Evolutionary conservation across 2,888 invertebrate genomes (phyloP).

Genomic region (Sturmia bella): DNA sequence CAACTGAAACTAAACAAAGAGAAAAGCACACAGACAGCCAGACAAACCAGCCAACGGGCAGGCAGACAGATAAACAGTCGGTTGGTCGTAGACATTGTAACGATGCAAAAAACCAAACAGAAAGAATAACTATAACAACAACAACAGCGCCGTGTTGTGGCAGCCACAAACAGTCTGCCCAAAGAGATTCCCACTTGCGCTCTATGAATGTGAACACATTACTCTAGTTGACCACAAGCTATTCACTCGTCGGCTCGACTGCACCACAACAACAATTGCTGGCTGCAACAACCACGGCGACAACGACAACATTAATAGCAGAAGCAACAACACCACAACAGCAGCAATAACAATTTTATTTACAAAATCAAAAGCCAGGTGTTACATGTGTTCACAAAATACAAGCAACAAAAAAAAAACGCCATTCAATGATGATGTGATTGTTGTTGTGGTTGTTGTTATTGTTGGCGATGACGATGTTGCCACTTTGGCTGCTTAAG

Average conservation of each 20-base stretch:
- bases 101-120: neutral
- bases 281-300: conserved; percentile 9
- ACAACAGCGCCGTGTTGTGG: conserved; percentile 8
- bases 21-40: conserved; percentile 29
- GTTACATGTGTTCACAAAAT: conserved; percentile 61
- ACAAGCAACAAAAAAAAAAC: neutral
- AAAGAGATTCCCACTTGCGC: conserved; percentile 52
- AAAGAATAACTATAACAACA: neutral
- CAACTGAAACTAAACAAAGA: conserved; percentile 18
- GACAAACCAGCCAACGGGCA: conserved; percentile 9
- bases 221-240: conserved; percentile 64
- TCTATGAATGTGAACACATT: conserved; percentile 59
- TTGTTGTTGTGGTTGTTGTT: conserved; percentile 39
- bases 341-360: conserved; percentile 51
- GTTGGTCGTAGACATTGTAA: conserved; percentile 7
- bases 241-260: conserved; percentile 13
- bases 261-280: conserved; percentile 21
- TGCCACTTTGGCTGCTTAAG: conserved; percentile 67
- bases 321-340: conserved; percentile 17
- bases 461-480: conserved; percentile 45
- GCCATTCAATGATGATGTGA: conserved; percentile 46
- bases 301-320: conserved; percentile 1
- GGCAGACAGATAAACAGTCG: conserved; percentile 16
- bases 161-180: conserved; percentile 48
- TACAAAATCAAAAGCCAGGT: conserved; percentile 65